These are phyloP conservation scores for Columba guinea DNA, from an alignment of 2,797 vertebrate species.

Conservation along the genomic window DNA sequence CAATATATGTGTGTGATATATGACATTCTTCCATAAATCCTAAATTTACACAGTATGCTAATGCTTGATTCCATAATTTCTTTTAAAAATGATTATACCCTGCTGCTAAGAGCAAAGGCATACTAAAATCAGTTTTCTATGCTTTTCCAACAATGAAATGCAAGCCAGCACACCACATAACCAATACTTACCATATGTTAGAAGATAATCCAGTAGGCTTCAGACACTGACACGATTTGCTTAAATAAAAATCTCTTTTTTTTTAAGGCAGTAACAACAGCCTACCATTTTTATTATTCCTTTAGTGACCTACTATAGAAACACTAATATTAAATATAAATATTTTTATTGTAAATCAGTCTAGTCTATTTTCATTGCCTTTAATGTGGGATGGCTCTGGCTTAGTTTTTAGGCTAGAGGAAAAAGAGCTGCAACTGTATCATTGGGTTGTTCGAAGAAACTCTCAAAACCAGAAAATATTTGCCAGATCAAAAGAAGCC, in stretches of 20 bases:
- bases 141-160: conserved; percentile 70
- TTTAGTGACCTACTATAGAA: conserved; percentile 42
- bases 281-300: conserved; percentile 48
- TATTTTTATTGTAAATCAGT: conserved; percentile 45
- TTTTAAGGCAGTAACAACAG: conserved; percentile 54
- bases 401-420: conserved; percentile 4
- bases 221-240: conserved; percentile 69
- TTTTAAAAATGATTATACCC: conserved; percentile 72
- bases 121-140: conserved; percentile 73
- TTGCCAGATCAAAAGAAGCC: conserved; percentile 42
- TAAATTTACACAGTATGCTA: conserved; percentile 70
- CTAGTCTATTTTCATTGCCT: conserved; percentile 19
- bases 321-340: conserved; percentile 50
- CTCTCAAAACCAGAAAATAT: conserved; percentile 40
- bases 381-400: conserved; percentile 1
- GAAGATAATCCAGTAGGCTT: conserved; percentile 70
- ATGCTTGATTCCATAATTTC: conserved; percentile 72
- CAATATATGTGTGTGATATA: conserved; percentile 57
- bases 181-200: conserved; percentile 69
- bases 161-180: conserved; percentile 63
- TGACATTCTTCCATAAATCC: conserved; percentile 64
- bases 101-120: conserved; percentile 71
- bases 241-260: conserved; percentile 63
- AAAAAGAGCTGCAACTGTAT: conserved; percentile 52
- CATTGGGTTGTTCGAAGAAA: conserved; percentile 35